Evolutionary conservation across 2,797 vertebrate species (phyloP).

Genomic region (Darevskia nairensis): DNA sequence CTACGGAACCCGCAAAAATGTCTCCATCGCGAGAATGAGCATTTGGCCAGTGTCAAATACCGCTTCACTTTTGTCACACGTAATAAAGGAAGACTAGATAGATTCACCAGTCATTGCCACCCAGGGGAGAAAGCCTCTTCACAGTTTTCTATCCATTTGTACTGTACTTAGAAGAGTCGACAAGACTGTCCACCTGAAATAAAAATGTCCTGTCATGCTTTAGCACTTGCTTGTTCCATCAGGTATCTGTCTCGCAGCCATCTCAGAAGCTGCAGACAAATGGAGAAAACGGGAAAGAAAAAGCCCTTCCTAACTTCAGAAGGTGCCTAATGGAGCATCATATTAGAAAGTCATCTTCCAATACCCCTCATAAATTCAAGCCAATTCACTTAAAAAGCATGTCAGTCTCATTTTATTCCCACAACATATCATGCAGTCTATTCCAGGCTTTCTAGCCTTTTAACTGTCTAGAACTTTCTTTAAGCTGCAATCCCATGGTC

Average conservation of each 20-base stretch:
- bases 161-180: not conserved
- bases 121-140: not conserved
- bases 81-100: not conserved
- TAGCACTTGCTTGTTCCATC: not conserved
- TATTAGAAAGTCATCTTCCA: not conserved
- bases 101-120: not conserved
- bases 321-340: not conserved
- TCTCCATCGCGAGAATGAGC: not conserved
- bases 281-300: not conserved
- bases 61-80: not conserved
- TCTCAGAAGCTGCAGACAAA: not conserved
- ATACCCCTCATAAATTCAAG: not conserved
- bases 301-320: not conserved
- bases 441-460: not conserved
- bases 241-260: not conserved
- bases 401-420: not conserved
- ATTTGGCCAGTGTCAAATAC: not conserved
- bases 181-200: not conserved
- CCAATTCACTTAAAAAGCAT: not conserved
- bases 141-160: not conserved
- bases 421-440: not conserved
- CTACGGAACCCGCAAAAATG: not conserved
- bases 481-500: not conserved
- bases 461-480: not conserved
- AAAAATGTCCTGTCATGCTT: not conserved